Percentiles rank a stretch among this genome's conserved stretches.
Evolutionary conservation across 2,113 vertebrate genomes (phyloP).

Genomic region (Bubo blakistoni): DNA sequence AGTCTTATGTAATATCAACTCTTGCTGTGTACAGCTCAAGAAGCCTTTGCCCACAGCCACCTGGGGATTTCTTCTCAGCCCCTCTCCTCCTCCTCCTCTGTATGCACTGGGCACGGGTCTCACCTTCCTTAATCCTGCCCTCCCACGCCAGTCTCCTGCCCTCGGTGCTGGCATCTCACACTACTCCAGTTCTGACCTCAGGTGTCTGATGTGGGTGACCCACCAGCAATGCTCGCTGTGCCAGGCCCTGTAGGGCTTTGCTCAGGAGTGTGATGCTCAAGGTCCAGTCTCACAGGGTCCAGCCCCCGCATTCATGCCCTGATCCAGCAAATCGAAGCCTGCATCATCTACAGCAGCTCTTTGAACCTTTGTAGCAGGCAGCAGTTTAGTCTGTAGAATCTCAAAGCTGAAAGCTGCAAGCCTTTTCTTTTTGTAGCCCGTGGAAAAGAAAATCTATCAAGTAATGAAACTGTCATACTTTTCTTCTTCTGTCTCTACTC

Average conservation of each 20-base stretch:
- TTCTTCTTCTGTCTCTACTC: background rate
- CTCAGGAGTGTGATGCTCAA: background rate
- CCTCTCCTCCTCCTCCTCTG: background rate
- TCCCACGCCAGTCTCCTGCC: background rate
- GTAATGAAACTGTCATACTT: background rate
- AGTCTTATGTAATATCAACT: background rate
- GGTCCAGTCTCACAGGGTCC: background rate
- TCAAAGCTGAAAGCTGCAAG: background rate
- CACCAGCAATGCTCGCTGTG: fast-evolving
- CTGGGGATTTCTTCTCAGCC: background rate
- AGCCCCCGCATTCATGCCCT: background rate
- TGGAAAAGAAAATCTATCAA: background rate
- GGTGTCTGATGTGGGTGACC: background rate
- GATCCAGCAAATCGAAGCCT: background rate
- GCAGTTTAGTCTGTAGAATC: background rate
- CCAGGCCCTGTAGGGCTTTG: background rate
- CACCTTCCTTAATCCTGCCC: background rate
- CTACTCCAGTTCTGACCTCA: background rate
- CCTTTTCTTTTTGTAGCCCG: background rate
- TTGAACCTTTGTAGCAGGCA: background rate
- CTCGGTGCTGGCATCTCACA: background rate
- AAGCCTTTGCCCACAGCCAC: background rate
- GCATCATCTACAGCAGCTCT: background rate
- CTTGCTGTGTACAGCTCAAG: background rate
- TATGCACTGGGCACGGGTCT: background rate